phyloP scores from a whole-genome alignment of 2,113 vertebrate species.

The Glareola pratincola region DNA sequence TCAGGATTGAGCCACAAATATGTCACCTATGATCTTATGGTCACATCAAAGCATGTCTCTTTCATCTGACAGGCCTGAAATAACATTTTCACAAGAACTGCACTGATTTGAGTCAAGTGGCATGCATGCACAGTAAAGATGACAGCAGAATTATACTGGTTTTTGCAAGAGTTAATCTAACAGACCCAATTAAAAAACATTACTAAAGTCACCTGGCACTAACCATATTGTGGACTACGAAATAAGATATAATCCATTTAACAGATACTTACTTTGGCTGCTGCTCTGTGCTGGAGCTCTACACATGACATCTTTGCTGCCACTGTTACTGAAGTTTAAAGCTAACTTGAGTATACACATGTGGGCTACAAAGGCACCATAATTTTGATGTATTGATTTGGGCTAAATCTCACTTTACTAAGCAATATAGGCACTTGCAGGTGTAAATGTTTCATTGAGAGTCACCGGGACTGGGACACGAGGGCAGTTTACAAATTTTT shows the following conservation, averaged over 20 bases:
- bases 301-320: neutral
- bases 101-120: neutral
- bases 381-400: neutral
- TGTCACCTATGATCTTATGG: neutral
- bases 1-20: neutral
- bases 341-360: fast-evolving
- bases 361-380: neutral
- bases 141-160: neutral
- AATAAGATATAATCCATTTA: neutral
- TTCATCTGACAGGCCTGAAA: conserved; percentile 29
- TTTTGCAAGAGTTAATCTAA: neutral
- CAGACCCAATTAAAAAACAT: neutral
- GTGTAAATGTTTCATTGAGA: neutral
- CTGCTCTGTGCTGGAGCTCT: neutral
- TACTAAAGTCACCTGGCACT: neutral
- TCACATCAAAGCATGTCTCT: conserved; percentile 2
- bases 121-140: neutral
- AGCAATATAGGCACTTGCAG: neutral
- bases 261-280: neutral
- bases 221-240: neutral
- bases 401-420: neutral
- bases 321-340: neutral
- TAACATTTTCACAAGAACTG: conserved; percentile 4
- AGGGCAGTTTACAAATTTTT: neutral
- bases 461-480: neutral